A percentile compares a stretch with the other conserved stretches of the same genome.
Evolutionary conservation across 2,888 invertebrate species (phyloP).

Genomic region (Cepaea hortensis): DNA sequence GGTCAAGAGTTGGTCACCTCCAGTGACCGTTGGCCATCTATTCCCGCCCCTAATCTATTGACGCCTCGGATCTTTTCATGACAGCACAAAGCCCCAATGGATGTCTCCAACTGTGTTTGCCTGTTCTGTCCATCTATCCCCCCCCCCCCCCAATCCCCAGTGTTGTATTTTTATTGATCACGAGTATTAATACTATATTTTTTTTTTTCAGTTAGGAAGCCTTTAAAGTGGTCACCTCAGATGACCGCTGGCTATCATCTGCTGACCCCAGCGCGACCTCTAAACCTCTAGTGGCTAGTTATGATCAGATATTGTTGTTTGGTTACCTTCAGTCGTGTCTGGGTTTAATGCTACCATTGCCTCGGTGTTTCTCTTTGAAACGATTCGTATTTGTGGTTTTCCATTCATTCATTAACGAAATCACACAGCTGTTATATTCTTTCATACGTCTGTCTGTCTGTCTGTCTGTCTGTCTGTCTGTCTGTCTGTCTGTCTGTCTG

Average conservation of each 20-base stretch:
- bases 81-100: neutral
- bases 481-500: neutral
- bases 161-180: neutral
- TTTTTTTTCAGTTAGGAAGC: neutral
- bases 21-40: slow-evolving; percentile 16
- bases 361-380: no score
- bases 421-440: neutral
- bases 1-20: slow-evolving; percentile 20
- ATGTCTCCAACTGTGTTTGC: neutral
- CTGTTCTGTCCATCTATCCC: neutral
- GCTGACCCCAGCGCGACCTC: slow-evolving; percentile 1
- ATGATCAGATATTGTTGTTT: neutral
- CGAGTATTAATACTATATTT: neutral
- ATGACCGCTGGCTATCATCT: slow-evolving; percentile 25
- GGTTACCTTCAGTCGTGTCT: neutral
- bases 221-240: neutral
- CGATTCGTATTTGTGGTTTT: no score
- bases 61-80: neutral
- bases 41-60: neutral
- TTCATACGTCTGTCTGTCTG: neutral
- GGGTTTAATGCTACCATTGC: no score
- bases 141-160: neutral
- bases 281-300: neutral
- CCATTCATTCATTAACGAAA: no score
- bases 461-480: neutral